Percentiles rank a stretch among this genome's conserved stretches.
Evolutionary conservation across 2,797 vertebrate genomes (phyloP).

Genomic region (Knipowitschia caucasica): DNA sequence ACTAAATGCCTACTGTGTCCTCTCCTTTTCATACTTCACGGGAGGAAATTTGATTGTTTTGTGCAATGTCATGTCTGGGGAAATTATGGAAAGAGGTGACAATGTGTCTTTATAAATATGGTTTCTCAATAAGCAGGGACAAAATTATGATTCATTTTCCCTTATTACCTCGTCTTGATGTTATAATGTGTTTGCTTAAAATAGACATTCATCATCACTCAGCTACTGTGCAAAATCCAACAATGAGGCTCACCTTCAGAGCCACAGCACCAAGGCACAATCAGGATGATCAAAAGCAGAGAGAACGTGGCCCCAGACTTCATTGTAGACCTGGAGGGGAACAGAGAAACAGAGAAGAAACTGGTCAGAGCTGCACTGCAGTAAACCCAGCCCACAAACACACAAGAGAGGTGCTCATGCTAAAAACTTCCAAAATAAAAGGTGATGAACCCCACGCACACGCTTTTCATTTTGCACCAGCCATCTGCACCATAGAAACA

Average conservation of each 20-base stretch:
- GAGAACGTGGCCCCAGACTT: constrained; percentile 79
- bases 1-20: too few relatives aligned
- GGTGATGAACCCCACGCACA: constrained; percentile 1
- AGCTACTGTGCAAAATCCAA: constrained; percentile 3
- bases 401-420: neutral
- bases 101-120: too few relatives aligned
- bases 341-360: constrained; percentile 11
- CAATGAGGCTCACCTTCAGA: constrained; percentile 81
- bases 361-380: constrained; percentile 3
- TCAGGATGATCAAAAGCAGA: constrained; percentile 78
- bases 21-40: too few relatives aligned
- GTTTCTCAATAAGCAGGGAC: too few relatives aligned
- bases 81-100: too few relatives aligned
- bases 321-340: constrained; percentile 75
- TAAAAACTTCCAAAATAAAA: constrained; percentile 8
- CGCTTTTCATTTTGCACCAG: constrained; percentile 2
- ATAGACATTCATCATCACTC: too few relatives aligned
- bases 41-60: too few relatives aligned
- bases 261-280: constrained; percentile 74
- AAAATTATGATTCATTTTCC: too few relatives aligned
- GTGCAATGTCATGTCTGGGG: too few relatives aligned
- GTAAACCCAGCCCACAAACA: constrained; percentile 11
- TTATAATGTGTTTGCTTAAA: too few relatives aligned
- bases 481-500: constrained; percentile 18
- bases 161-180: too few relatives aligned